Evolutionary conservation across 2,797 vertebrate genomes (phyloP).

Genomic region (Cossypha niveicapilla): DNA sequence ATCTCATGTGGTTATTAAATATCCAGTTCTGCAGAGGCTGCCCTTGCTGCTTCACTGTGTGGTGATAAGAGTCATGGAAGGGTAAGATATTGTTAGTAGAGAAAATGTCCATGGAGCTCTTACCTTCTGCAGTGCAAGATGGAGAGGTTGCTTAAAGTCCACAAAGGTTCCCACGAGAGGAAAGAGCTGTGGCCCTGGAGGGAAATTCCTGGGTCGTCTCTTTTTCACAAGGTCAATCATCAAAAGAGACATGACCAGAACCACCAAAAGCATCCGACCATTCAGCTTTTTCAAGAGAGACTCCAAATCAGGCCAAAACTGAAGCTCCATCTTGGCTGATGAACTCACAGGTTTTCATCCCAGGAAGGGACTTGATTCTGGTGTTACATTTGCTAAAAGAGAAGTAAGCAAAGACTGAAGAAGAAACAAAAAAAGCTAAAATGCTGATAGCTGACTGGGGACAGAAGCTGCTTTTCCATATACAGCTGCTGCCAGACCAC

Average conservation of each 20-base stretch:
- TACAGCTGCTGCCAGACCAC: neutral
- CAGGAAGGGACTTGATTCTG: neutral
- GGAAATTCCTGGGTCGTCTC: conserved; percentile 77
- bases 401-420: neutral
- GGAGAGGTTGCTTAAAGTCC: conserved; percentile 76
- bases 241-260: conserved; percentile 61
- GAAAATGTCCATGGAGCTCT: conserved; percentile 28
- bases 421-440: neutral
- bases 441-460: neutral
- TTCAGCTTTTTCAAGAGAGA: conserved; percentile 53
- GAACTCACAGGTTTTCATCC: neutral
- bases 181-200: conserved; percentile 78
- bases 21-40: neutral
- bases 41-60: neutral
- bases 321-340: conserved; percentile 25
- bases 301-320: neutral
- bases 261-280: conserved; percentile 47
- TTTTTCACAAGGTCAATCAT: conserved; percentile 65
- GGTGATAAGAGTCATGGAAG: neutral
- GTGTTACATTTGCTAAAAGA: neutral
- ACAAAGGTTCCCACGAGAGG: conserved; percentile 82
- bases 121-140: conserved; percentile 83
- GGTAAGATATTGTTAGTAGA: neutral
- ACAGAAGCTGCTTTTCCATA: neutral
- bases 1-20: neutral